These are phyloP conservation scores for Leucophora obtusa DNA, from an alignment of 2,888 invertebrate species.

Conservation along the genomic window DNA sequence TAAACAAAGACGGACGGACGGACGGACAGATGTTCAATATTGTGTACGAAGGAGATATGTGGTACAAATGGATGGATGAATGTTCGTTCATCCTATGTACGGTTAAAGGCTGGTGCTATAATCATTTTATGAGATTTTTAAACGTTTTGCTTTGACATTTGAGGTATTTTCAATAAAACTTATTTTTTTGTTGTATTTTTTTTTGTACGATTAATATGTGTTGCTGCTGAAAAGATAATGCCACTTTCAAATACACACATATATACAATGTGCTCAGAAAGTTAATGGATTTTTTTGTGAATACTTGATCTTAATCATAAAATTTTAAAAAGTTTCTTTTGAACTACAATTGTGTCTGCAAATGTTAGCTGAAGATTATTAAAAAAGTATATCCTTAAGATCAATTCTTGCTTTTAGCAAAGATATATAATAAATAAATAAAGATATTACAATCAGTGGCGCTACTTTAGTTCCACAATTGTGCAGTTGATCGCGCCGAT, in stretches of 20 bases:
- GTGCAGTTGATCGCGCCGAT: no score
- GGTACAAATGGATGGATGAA: slow-evolving; percentile 23
- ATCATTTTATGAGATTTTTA: slow-evolving; percentile 65
- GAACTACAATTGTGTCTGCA: no score
- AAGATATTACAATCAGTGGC: no score
- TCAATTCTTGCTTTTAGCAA: no score
- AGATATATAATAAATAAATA: no score
- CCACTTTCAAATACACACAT: slow-evolving; percentile 40
- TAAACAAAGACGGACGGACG: slow-evolving; percentile 21
- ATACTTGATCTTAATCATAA: no score
- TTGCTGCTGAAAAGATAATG: slow-evolving; percentile 57
- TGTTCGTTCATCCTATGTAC: slow-evolving; percentile 28
- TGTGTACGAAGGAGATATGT: neutral
- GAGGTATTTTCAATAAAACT: slow-evolving; percentile 54
- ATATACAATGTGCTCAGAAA: neutral
- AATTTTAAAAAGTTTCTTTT: no score
- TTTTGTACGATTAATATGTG: slow-evolving; percentile 42
- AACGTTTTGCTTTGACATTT: slow-evolving; percentile 63
- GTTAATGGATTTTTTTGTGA: no score
- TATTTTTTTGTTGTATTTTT: slow-evolving; percentile 21
- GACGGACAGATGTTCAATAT: slow-evolving; percentile 11
- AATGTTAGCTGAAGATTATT: no score
- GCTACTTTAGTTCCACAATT: no score
- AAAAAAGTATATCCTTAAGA: no score
- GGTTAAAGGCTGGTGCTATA: slow-evolving; percentile 41